A percentile compares a stretch with the other conserved stretches of the same genome.
These are phyloP conservation scores for Entomyzon cyanotis DNA, from an alignment of 2,113 vertebrate species.

Conservation along the genomic window DNA sequence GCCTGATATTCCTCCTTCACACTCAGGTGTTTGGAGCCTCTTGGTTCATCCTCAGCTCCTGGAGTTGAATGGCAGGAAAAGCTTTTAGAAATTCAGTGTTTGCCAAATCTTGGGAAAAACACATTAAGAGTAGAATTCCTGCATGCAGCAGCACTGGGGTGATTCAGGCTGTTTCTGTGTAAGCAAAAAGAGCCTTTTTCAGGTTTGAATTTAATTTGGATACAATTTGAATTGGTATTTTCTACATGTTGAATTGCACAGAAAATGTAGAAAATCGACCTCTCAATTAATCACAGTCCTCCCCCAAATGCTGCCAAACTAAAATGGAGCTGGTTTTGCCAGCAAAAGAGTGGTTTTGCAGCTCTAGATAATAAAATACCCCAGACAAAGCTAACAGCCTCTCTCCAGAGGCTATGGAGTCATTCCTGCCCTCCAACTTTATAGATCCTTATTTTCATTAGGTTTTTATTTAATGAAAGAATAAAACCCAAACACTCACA, in stretches of 20 bases:
- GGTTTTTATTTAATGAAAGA: constrained; percentile 2
- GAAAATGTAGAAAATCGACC: neutral
- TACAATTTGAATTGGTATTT: neutral
- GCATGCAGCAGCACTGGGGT: fast-evolving
- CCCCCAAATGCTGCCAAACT: neutral
- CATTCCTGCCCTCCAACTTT: neutral
- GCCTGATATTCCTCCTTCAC: neutral
- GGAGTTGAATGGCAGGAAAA: neutral
- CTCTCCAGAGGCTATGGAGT: neutral
- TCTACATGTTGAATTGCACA: neutral
- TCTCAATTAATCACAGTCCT: neutral
- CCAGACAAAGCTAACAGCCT: neutral
- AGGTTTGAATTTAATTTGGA: neutral
- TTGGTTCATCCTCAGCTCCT: neutral
- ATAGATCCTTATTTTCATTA: neutral
- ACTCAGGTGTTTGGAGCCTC: neutral
- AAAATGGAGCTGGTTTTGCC: fast-evolving
- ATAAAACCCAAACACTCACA: neutral
- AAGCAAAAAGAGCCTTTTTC: neutral
- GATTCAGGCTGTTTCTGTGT: neutral
- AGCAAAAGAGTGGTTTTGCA: neutral
- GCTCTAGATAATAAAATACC: neutral
- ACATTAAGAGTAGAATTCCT: neutral
- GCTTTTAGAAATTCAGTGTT: fast-evolving
- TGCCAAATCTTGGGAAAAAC: neutral